Evolutionary conservation across 92 coral and sea anemone genomes (phyloP).

Genomic region (Epizoanthus ramosus): DNA sequence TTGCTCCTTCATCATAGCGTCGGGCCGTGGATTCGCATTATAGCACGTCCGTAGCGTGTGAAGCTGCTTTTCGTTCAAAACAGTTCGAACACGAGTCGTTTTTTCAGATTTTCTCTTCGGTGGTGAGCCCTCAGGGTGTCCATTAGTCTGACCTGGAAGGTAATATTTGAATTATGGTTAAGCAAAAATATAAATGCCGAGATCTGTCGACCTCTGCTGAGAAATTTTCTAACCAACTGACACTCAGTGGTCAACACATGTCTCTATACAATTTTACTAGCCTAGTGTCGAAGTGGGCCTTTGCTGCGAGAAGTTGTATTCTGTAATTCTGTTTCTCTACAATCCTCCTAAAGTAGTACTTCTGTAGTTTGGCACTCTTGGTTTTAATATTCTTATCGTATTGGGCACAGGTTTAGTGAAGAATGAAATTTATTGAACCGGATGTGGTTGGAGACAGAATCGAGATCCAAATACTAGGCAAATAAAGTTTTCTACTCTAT

Average conservation of each 20-base stretch:
- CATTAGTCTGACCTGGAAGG: slow-evolving; percentile 77
- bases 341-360: background rate
- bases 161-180: slow-evolving; percentile 33
- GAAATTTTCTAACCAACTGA: background rate
- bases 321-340: background rate
- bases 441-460: slow-evolving; percentile 66
- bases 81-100: slow-evolving; percentile 94
- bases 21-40: slow-evolving; percentile 98
- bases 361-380: background rate
- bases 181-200: slow-evolving; percentile 11
- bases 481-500: slow-evolving; percentile 32
- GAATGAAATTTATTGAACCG: slow-evolving; percentile 61
- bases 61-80: slow-evolving; percentile 93
- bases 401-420: slow-evolving; percentile 35
- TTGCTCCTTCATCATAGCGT: slow-evolving; percentile 99
- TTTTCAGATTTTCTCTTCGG: slow-evolving; percentile 76
- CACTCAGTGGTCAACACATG: background rate
- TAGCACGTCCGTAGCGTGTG: slow-evolving; percentile 97
- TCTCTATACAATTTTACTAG: slow-evolving; percentile 7
- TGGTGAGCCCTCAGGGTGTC: slow-evolving; percentile 65
- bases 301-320: background rate
- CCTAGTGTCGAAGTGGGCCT: background rate
- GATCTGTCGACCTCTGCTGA: slow-evolving; percentile 28
- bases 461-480: slow-evolving; percentile 38
- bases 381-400: slow-evolving; percentile 23